Base-by-base conservation (phyloP, 92 coral and sea anemone species). In the Ricordea florida region DNA sequence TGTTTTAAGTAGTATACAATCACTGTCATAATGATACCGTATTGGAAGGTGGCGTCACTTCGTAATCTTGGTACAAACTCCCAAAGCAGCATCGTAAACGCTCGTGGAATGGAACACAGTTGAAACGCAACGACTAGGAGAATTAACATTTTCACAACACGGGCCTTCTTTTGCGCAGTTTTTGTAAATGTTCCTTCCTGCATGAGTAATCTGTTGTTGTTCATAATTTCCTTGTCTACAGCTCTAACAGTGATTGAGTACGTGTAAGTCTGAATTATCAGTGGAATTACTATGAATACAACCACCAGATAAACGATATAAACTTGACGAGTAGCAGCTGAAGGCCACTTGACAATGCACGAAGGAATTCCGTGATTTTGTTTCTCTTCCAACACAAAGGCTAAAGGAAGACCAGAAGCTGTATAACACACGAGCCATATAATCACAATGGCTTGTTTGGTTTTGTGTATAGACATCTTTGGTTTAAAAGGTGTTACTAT, bases 1-100 rank as follows among this genome's bases (percentile, higher is more conserved):
- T 91, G 97, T 37, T 91, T 91, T 27, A 87, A 32, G 69, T 91
- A 91, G 59, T 78, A 87, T 31, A 91, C 24, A 27, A 87, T 31
- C 78, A 91, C 73, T 23, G 89, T 68, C 1, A 67, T 68, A 10
- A 74, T 34, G 20, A 65, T 64, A 28, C 65, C 55, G 66, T 73
- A 82, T n/a, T 67, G 65, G 46, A 90, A 78, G 10, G 36, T 45
- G n/a, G 34, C 16, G 9, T 80, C 62, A 5, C 9, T 28, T 23
- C 14, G 7, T 22, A 86, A 31, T 8, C 42, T 31, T 6, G 76
- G 63, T 23, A 72, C 31, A 2, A 83, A 90, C 37, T 82, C 96
- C 34, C 44, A 38, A 48, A 86, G 21, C 10, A 90, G 23, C 96
- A 90, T 77, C 8, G 79, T 77, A 5, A 82, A 46, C 15, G 81